Base-by-base conservation (phyloP, 2,797 vertebrate genomes). In the Amblyopsis hoosieri region DNA sequence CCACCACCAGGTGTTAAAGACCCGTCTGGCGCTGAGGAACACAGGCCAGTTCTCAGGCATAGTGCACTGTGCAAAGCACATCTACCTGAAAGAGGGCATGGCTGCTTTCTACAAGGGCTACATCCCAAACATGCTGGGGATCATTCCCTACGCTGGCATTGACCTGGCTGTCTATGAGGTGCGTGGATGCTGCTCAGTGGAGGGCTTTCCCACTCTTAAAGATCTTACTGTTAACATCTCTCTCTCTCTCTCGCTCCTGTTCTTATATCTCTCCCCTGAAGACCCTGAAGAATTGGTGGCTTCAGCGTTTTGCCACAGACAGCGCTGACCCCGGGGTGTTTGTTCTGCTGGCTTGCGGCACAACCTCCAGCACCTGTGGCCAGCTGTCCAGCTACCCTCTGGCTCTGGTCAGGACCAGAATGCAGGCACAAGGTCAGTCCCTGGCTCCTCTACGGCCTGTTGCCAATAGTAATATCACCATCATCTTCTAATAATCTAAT, bases 121-220 rank as follows among this genome's bases (percentile, higher is more conserved):
- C 2, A 62, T 98, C 52, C 97, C 97, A 62, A 99, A 98, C 84
- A 94, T 98, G 93, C 74, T 99, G 51, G 97, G 96, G n/a, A 99
- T 99, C 89, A 98, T 99, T 79, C 97, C 97, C 0, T 99, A 98
- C 0, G 97, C 97, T 10, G 97, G 97, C 15, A 98, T 99, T 5
- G 97, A 98, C 87, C 86, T 99, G 60, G 97, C 97, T 0, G 94
- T 99, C 54, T 99, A 99, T 2, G 97, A 98, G 95, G 97, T 98
- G 74, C 49, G 91, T 33, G 37, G 3, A 13, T 42, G 29, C 19
- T 31, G 14, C 13, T 48, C 15, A 29, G 51, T 17, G 8, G 1
- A n/a, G 42, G 29, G 0, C 62, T 42, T 60, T 62, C n/a, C 11
- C 14, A 12, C 12, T 14, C 37, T 10, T 47, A 6, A 51, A 6